Percentiles rank a stretch among this genome's conserved stretches.
These are phyloP conservation scores for Falco columbarius DNA, from an alignment of 2,797 vertebrate species.

Conservation along the genomic window DNA sequence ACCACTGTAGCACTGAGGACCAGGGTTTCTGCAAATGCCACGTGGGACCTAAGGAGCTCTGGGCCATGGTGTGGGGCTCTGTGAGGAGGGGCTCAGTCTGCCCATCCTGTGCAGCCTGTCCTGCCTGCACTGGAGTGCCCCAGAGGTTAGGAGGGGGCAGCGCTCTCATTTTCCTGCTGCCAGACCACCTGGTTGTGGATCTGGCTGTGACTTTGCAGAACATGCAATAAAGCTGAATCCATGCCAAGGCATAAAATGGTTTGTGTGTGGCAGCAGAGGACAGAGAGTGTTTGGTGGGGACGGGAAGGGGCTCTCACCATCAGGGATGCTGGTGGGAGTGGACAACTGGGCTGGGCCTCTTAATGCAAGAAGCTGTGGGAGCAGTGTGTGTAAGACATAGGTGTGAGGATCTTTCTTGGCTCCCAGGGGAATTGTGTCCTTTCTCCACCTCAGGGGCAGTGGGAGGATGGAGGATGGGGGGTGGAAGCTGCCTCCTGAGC, in stretches of 20 bases:
- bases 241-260: background rate
- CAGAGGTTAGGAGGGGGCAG: fast-evolving
- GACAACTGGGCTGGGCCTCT: background rate
- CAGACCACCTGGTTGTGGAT: background rate
- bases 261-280: background rate
- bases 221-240: conserved; percentile 26
- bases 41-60: background rate
- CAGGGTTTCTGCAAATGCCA: background rate
- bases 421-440: background rate
- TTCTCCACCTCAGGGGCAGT: background rate
- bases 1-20: background rate
- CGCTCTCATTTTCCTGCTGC: background rate
- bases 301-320: background rate
- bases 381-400: fast-evolving
- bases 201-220: background rate
- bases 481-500: background rate
- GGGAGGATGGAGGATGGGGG: fast-evolving
- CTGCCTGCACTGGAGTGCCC: background rate
- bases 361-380: background rate
- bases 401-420: background rate
- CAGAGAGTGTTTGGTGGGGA: background rate
- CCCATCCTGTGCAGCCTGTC: background rate
- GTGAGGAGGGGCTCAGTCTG: background rate
- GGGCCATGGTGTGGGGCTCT: background rate
- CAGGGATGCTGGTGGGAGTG: background rate